A percentile compares a stretch with the other conserved stretches of the same genome.
Evolutionary conservation across 2,113 vertebrate genomes (phyloP).

Genomic region (Miniopterus natalensis): DNA sequence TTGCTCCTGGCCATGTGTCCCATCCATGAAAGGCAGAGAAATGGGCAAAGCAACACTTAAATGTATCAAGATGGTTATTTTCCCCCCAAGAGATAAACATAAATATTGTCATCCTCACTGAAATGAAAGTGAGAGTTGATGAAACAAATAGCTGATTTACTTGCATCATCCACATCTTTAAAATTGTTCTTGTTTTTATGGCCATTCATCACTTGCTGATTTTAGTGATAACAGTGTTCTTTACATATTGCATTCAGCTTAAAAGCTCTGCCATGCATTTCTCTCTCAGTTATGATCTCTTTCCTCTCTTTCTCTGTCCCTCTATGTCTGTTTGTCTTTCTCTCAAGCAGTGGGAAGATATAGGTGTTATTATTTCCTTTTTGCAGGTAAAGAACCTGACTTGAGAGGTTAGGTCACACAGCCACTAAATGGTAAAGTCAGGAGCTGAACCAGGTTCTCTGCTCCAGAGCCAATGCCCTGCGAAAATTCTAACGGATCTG

Average conservation of each 20-base stretch:
- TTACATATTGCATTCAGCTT: not conserved
- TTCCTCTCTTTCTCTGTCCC: not conserved
- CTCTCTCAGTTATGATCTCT: not conserved
- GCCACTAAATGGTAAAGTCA: not conserved
- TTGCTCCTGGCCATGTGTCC: not conserved
- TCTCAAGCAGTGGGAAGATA: not conserved
- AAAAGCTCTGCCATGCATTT: not conserved
- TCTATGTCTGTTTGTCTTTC: conserved; percentile 4
- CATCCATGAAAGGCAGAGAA: conserved; percentile 32
- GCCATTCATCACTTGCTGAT: not conserved
- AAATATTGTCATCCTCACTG: not conserved
- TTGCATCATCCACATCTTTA: not conserved
- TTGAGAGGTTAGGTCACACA: not conserved
- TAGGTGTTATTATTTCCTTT: not conserved
- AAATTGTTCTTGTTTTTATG: not conserved
- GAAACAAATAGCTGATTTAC: conserved; percentile 41
- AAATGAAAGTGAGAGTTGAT: not conserved
- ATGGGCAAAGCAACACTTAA: not conserved
- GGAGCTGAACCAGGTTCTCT: not conserved
- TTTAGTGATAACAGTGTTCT: not conserved
- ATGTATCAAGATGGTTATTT: not conserved
- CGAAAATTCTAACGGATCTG: not conserved
- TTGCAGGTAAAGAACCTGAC: not conserved
- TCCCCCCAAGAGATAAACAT: not conserved
- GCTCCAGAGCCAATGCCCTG: not conserved